Evolutionary conservation across 2,113 vertebrate genomes (phyloP).

Genomic region (Motacilla alba): DNA sequence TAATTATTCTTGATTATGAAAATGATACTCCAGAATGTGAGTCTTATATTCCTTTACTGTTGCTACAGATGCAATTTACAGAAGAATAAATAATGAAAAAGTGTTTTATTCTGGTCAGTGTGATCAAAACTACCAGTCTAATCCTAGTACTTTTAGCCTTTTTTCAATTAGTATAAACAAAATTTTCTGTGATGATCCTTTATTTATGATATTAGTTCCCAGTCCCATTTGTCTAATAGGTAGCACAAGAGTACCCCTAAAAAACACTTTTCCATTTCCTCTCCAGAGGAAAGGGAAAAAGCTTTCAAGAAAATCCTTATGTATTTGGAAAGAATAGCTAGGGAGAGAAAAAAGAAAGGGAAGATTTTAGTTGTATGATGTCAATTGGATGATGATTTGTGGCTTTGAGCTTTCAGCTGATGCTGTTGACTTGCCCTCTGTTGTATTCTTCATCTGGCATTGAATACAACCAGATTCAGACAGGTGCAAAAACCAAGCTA

Average conservation of each 20-base stretch:
- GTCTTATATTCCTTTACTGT: background rate
- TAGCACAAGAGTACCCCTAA: background rate
- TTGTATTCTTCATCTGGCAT: background rate
- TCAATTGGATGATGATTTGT: background rate
- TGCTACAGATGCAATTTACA: background rate
- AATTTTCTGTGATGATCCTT: background rate
- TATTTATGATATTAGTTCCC: background rate
- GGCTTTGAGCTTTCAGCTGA: background rate
- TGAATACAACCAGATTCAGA: background rate
- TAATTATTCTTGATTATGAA: slow-evolving; percentile 18
- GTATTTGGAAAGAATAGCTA: background rate
- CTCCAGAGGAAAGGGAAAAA: background rate
- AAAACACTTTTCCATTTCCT: background rate
- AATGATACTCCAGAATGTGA: background rate
- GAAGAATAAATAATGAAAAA: background rate
- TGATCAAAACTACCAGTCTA: background rate
- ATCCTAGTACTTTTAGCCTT: background rate
- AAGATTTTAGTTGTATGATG: background rate
- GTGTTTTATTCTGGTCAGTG: background rate
- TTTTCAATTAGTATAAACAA: background rate
- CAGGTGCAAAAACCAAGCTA: background rate
- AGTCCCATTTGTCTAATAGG: background rate
- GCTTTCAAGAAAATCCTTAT: background rate
- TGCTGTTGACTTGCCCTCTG: background rate
- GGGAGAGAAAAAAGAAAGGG: background rate